Base-by-base conservation (phyloP, 1,140 invertebrate species). In the Wasmannia auropunctata region DNA sequence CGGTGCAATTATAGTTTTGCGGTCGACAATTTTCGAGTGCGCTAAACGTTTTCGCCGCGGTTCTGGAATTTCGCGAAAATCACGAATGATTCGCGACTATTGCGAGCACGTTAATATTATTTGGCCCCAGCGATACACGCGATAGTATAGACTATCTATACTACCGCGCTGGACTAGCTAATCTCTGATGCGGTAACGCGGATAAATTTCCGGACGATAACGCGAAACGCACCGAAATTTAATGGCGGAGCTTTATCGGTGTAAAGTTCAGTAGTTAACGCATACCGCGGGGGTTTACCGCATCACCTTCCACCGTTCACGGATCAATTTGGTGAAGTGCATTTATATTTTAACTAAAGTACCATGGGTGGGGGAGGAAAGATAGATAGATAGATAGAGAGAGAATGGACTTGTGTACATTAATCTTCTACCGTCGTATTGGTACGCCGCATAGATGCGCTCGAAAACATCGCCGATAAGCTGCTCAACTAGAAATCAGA, bases 401-500 rank as follows among this genome's bases (percentile, higher is more conserved):
- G 37, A 11, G 11, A 31, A 25, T 34, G 62, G 11, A 43, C 2
- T 81, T n/a, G 58, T n/a, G 58, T 25, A 22, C 79, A 72, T 81
- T 81, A 81, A 81, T 81, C 79, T 81, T 72, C 34, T 25, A 25
- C 31, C 34, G 86, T 86, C 84, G 76, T 14, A 74, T 67, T 70
- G 83, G 70, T 85, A 65, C 49, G 31, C 67, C 83, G 77, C 63
- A 80, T 74, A 86, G 69, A 77, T 88, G 25, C 25, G 46, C 62
- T 89, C 87, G 88, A 90, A 70, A 90, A 79, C 85, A 46, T 54
- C 28, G 43, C 40, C 58, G 89, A 89, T 90, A 90, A 89, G 80
- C 88, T 62, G 70, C 25, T 51, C 79, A 84, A 69, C 69, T 76
- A 90, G 88, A 90, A 90, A 90, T 90, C 88, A 90, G 88, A 87